These are phyloP conservation scores for Silurus aristotelis DNA, from an alignment of 2,797 vertebrate species.

Conservation along the genomic window DNA sequence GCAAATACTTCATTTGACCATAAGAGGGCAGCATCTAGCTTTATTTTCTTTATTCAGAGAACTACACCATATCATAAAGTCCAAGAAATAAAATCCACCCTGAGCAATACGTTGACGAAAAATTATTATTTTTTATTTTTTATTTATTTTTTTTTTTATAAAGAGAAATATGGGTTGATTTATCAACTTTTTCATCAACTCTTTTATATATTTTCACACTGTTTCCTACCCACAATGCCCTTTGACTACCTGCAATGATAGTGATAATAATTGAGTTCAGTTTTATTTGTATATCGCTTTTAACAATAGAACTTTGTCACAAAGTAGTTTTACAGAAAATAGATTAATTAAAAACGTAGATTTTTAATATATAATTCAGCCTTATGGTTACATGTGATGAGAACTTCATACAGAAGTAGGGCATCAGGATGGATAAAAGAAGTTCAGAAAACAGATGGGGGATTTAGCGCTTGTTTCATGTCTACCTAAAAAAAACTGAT, in stretches of 20 bases:
- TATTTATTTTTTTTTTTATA: too few species aligned
- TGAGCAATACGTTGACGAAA: not conserved
- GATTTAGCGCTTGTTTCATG: not conserved
- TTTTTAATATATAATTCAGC: too few species aligned
- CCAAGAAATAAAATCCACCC: not conserved
- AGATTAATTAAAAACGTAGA: too few species aligned
- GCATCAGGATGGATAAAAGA: too few species aligned
- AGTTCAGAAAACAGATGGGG: not conserved
- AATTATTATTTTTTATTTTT: too few species aligned
- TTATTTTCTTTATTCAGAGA: not conserved
- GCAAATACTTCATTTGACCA: slow-evolving; percentile 37
- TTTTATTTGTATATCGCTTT: too few species aligned
- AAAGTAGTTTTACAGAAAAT: too few species aligned
- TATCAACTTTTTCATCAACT: not conserved
- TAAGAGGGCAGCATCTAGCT: slow-evolving; percentile 57
- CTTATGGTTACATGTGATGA: too few species aligned
- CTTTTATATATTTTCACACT: not conserved
- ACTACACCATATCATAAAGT: not conserved
- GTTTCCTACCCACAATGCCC: not conserved
- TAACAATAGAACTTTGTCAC: too few species aligned
- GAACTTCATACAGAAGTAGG: too few species aligned
- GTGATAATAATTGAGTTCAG: too few species aligned
- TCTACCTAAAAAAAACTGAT: not conserved
- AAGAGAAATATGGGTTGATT: not conserved
- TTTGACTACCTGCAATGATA: not conserved